Evolutionary conservation across 2,797 vertebrate species (phyloP), one percentile per base, ranked within the genome.

Genomic region (Rhinichthys osculus): DNA sequence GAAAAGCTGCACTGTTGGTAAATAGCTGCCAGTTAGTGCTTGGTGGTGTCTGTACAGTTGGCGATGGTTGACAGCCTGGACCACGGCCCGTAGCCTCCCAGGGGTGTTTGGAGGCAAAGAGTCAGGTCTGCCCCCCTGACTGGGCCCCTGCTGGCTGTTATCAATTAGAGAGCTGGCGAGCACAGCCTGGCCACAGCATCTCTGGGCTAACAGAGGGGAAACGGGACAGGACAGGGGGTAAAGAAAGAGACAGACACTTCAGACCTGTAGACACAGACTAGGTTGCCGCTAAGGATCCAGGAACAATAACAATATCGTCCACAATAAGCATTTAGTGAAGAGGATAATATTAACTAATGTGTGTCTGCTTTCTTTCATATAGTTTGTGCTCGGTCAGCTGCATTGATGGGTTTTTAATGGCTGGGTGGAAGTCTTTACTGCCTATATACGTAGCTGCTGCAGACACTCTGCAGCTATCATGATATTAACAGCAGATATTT

Each of bases 111-210:
- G 78, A 80, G 84, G 85, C 80, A 80, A 78, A 85, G 74, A 84
- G 87, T 64, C 74, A 84, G 83, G 54, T 73, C 87, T 86, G 81
- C 76, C 78, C 84, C 83, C 85, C 71, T 87, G 23, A 80, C 86
- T 85, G 83, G 33, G 77, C 86, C 83, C 86, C 54, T 62, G 81
- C 81, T 87, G 84, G 86, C 89, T 87, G 85, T 89, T 88, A 88
- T 90, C 88, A 89, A 89, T 90, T 89, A 89, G 85, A 69, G 40
- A 82, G 33, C 82, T 89, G 87, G 85, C 86, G 78, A 81, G 84
- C 64, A 72, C 62, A 81, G 82, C 71, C 85, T 84, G 82, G 82
- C 81, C 74, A 78, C 33, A 78, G 74, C 87, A 84, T 70, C 78
- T 86, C 47, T 69, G 71, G 76, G 84, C 81, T 87, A 82, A 71